Evolutionary conservation across 2,113 vertebrate species (phyloP), one percentile per base, ranked within the genome.

Genomic region (Lophura nycthemera): DNA sequence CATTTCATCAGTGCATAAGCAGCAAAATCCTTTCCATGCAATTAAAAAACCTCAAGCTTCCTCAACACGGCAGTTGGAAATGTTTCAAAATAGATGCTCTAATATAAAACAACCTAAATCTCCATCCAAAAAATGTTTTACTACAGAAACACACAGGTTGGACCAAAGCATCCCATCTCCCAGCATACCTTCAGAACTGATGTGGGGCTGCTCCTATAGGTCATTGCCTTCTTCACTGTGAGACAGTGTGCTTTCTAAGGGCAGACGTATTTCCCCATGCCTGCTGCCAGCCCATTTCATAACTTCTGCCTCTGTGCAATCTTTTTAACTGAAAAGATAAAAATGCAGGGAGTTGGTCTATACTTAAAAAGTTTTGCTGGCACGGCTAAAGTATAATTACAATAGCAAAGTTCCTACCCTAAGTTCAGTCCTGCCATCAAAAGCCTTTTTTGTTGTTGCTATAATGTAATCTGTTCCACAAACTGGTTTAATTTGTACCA

Each of bases 401-500:
- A 1, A 82, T 34, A 86, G 63, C 57, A 65, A 88, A 94, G 90
- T 90, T 81, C 90, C 90, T 94, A 21, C 76, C 88, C 83, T 82
- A 91, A 84, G 63, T 93, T 92, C 86, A 93, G 61, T 89, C 86
- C 65, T 87, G 43, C 86, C 94, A 94, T 96, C 93, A 93, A 95
- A 96, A 94, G 91, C 48, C 54, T 74, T 88, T 96, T 92, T 88
- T 94, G 86, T 94, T 92, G 83, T 90, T 95, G 86, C 71, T 93
- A 56, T 75, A 95, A 93, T 78, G 57, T 86, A 90, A 95, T 94
- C 92, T 90, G 65, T 88, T 88, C 90, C 86, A 83, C 1, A 5
- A 95, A 81, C 80, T 90, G 74, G 77, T 96, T 96, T 94, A 95
- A 92, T 90, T 92, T 84, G 42, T 85, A 95, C 94, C 74, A 92